Evolutionary conservation across 2,888 invertebrate species (phyloP).

Genomic region (Pyrrhosoma nymphula): DNA sequence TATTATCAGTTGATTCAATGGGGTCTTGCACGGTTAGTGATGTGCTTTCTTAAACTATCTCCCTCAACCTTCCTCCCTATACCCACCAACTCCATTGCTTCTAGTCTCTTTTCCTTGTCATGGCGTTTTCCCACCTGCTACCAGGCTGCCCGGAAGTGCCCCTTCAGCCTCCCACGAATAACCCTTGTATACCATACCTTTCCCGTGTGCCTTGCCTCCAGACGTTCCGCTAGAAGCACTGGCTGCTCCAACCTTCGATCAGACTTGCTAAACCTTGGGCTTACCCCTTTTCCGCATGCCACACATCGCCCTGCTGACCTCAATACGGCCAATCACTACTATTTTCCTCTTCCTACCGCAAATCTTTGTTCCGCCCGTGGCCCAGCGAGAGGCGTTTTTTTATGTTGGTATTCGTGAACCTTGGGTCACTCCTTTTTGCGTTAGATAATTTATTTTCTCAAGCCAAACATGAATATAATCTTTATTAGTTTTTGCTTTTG

Average conservation of each 20-base stretch:
- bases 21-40: too few species aligned
- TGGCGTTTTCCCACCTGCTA: slow-evolving; percentile 34
- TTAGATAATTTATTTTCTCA: too few species aligned
- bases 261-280: background rate
- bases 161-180: background rate
- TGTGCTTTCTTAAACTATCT: too few species aligned
- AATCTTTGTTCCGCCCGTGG: background rate
- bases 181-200: background rate
- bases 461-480: too few species aligned
- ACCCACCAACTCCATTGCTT: too few species aligned
- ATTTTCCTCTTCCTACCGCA: background rate
- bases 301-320: background rate
- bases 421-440: too few species aligned
- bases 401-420: too few species aligned
- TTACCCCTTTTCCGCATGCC: background rate
- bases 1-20: too few species aligned
- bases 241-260: background rate
- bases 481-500: too few species aligned
- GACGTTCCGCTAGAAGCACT: background rate
- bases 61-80: background rate
- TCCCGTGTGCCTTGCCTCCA: background rate
- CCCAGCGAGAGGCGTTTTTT: too few species aligned
- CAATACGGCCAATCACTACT: background rate
- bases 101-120: too few species aligned
- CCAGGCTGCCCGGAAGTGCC: background rate